Evolutionary conservation across 2,113 vertebrate species (phyloP).

Genomic region (Trachemys scripta): DNA sequence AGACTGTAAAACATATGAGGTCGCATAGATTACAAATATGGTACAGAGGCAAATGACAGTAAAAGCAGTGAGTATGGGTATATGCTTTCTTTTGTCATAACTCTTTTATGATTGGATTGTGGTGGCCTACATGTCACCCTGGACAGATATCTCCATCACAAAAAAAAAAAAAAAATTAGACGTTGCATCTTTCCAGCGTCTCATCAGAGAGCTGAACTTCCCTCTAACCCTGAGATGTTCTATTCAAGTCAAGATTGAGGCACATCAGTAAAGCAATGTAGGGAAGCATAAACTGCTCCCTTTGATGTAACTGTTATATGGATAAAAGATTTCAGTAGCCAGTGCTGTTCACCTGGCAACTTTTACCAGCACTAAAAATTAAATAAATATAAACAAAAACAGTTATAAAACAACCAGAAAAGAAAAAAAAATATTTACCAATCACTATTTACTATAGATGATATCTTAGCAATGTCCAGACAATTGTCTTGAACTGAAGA

Average conservation of each 20-base stretch:
- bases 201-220: neutral
- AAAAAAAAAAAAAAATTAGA: neutral
- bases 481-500: neutral
- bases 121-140: neutral
- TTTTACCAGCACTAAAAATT: fast-evolving
- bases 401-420: neutral
- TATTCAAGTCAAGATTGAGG: neutral
- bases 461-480: neutral
- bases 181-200: neutral
- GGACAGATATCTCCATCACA: neutral
- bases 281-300: neutral
- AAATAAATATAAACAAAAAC: neutral
- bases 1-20: neutral
- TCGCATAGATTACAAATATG: neutral
- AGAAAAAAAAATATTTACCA: neutral
- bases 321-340: neutral
- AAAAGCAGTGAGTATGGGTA: slow-evolving; percentile 1
- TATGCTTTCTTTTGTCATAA: neutral
- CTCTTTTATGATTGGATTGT: fast-evolving
- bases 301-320: neutral
- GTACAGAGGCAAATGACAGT: neutral
- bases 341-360: neutral
- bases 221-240: fast-evolving
- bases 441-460: neutral
- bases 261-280: neutral